Evolutionary conservation across 2,888 invertebrate species (phyloP).

Genomic region (Laspeyria flexula): DNA sequence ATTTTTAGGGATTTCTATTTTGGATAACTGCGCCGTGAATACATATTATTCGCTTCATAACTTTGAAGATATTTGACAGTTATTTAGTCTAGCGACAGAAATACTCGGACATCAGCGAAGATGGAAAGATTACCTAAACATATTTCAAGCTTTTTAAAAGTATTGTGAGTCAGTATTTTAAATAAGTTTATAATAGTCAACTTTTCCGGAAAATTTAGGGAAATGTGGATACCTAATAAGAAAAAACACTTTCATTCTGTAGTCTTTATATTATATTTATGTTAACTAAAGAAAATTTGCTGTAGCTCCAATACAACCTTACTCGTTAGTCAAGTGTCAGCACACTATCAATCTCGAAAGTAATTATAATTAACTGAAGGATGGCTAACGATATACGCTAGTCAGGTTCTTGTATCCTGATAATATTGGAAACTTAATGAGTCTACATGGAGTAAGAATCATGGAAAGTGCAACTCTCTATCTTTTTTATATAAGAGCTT

Average conservation of each 20-base stretch:
- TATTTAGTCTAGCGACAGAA: neutral
- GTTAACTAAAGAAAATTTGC: too few relatives aligned
- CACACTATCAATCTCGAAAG: conserved; percentile 46
- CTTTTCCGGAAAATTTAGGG: too few relatives aligned
- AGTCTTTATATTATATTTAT: too few relatives aligned
- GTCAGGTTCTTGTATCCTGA: conserved; percentile 29
- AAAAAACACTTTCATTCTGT: too few relatives aligned
- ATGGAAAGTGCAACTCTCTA: too few relatives aligned
- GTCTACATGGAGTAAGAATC: too few relatives aligned
- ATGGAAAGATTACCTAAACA: neutral
- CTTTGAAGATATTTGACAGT: conserved; percentile 6
- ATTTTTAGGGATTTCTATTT: conserved; percentile 33
- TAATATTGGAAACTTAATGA: conserved; percentile 27
- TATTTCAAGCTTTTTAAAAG: neutral
- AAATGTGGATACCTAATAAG: too few relatives aligned
- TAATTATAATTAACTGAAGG: conserved; percentile 46
- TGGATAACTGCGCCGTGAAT: conserved; percentile 23
- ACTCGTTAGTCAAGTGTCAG: neutral
- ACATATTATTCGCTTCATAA: conserved; percentile 5
- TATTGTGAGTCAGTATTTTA: too few relatives aligned
- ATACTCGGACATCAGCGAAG: neutral
- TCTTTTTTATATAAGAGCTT: too few relatives aligned
- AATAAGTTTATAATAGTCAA: too few relatives aligned
- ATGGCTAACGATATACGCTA: conserved; percentile 34
- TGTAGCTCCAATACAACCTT: neutral